Conservation (phyloP, 2,888 invertebrate genomes). For the Ophraella communa region DNA sequence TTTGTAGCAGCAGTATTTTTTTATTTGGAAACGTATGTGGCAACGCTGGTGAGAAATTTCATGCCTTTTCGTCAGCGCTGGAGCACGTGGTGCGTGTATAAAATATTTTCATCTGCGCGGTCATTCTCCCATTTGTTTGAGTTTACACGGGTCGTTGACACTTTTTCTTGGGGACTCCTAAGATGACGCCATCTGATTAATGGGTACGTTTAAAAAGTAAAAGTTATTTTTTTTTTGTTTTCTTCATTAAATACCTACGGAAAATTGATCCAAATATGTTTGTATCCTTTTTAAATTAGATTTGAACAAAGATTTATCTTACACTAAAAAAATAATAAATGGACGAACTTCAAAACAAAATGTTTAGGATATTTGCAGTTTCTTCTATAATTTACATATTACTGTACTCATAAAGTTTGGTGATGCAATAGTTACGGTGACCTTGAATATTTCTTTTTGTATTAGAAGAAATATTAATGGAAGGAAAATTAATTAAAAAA, state of each 20-base stretch:
- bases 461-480: too few species aligned
- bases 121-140: background rate
- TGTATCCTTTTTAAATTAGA: background rate
- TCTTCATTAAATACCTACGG: background rate
- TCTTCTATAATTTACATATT: too few species aligned
- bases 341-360: too few species aligned
- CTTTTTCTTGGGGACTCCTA: slow-evolving; percentile 5
- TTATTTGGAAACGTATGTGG: background rate
- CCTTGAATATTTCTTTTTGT: too few species aligned
- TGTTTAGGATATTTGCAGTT: too few species aligned
- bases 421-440: too few species aligned
- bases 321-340: background rate
- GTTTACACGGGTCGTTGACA: slow-evolving; percentile 7
- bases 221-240: background rate
- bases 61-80: background rate
- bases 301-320: background rate
- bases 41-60: background rate
- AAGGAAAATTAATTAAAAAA: too few species aligned
- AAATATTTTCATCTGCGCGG: background rate
- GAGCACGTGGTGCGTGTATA: background rate
- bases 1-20: background rate
- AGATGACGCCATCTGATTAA: slow-evolving; percentile 1
- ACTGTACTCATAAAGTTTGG: too few species aligned
- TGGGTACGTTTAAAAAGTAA: slow-evolving; percentile 4
- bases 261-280: background rate